A percentile compares a stretch with the other conserved stretches of the same genome.
These are phyloP conservation scores for Mirza zaza DNA, from an alignment of 2,113 vertebrate genomes.

Conservation along the genomic window DNA sequence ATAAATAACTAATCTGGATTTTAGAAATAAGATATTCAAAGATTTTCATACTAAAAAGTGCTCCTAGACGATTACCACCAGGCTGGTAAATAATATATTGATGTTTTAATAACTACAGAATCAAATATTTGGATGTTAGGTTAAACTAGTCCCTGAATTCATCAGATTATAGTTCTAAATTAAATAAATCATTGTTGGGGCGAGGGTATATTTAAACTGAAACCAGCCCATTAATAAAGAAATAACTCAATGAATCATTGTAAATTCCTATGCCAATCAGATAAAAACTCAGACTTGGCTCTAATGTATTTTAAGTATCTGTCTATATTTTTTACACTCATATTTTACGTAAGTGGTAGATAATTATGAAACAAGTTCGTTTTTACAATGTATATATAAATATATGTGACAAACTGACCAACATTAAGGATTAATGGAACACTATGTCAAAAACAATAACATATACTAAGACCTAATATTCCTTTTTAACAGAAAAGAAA, in stretches of 20 bases:
- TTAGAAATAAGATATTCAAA: constrained; percentile 40
- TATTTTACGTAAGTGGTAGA: constrained; percentile 22
- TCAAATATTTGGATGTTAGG: not conserved
- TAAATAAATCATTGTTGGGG: not conserved
- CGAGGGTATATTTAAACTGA: not conserved
- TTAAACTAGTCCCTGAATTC: not conserved
- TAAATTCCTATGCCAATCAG: constrained; percentile 47
- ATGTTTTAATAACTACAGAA: constrained; percentile 29
- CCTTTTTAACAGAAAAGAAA: constrained; percentile 44
- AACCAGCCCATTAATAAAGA: constrained; percentile 28
- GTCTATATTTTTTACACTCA: constrained; percentile 3
- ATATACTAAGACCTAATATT: constrained; percentile 24
- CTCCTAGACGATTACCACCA: not conserved
- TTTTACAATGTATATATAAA: constrained; percentile 38
- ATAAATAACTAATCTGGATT: not conserved
- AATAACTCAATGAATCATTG: not conserved
- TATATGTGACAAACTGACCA: not conserved
- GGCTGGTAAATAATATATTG: not conserved
- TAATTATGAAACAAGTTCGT: constrained; percentile 31
- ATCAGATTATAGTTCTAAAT: not conserved
- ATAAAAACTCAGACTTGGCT: constrained; percentile 53
- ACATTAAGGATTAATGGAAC: not conserved
- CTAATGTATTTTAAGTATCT: constrained; percentile 35
- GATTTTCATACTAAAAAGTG: not conserved
- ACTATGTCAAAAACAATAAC: constrained; percentile 11